phyloP scores from a whole-genome alignment of 1,140 invertebrate genomes.

The Platyscapa corneri region DNA sequence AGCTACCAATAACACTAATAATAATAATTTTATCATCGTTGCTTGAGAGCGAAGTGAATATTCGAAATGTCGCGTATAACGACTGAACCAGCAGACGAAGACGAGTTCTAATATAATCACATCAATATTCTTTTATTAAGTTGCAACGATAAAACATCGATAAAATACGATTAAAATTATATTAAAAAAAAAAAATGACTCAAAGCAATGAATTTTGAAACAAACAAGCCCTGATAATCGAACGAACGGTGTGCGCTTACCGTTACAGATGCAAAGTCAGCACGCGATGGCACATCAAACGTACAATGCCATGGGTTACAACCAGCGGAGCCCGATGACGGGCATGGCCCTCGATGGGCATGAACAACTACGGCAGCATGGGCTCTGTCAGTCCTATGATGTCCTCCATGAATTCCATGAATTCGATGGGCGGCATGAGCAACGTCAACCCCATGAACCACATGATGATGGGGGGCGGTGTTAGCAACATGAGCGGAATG shows the following conservation, averaged over 20 bases:
- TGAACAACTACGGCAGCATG: constrained; percentile 69
- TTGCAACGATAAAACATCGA: not conserved
- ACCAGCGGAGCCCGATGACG: constrained; percentile 73
- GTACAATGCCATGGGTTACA: constrained; percentile 75
- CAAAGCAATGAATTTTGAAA: not conserved
- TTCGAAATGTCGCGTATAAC: not conserved
- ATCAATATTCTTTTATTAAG: constrained; percentile 13
- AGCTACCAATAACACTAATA: not conserved
- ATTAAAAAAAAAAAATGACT: constrained; percentile 15
- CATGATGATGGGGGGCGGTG: constrained; percentile 78
- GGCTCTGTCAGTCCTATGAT: constrained; percentile 72
- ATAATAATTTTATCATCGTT: not conserved
- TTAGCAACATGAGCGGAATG: constrained; percentile 70
- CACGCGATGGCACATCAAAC: constrained; percentile 65
- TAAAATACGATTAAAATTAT: constrained; percentile 4
- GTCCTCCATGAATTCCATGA: constrained; percentile 69
- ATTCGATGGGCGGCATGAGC: constrained; percentile 73
- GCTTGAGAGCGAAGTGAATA: not conserved
- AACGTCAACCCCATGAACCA: constrained; percentile 73
- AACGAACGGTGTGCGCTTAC: not conserved
- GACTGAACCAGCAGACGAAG: not conserved
- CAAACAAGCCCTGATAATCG: not conserved
- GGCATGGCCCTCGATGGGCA: constrained; percentile 71
- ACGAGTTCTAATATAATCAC: constrained; percentile 8
- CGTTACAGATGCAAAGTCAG: constrained; percentile 58